Base-by-base conservation (phyloP, 2,797 vertebrate species). In the Chelidonichthys spinosus region DNA sequence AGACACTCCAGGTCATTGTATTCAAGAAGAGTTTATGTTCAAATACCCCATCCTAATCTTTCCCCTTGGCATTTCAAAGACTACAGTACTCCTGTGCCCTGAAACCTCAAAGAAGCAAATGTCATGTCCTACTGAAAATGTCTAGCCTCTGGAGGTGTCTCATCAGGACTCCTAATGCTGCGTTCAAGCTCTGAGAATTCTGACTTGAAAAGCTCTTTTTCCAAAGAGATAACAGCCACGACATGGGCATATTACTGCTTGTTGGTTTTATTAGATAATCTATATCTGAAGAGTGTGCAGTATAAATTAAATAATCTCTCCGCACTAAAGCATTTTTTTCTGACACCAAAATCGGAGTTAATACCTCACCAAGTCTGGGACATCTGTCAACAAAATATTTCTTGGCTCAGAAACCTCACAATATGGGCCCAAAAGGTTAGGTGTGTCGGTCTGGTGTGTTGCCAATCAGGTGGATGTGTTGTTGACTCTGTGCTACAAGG, bases 71-170 rank as follows among this genome's bases (percentile, higher is more conserved):
- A 85, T 89, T 90, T 87, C 71, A 77, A 81, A 88, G 70, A 85
- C 73, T 83, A 77, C 64, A 77, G 80, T 79, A 66, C 81, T 65
- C 79, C 64, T 79, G 73, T 81, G 78, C 67, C 85, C 40, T 59
- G 60, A 84, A 85, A 82, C 78, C 78, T 82, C 85, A 89, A 88
- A 86, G 81, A 81, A 81, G 83, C 78, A 91, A 91, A 91, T 88
- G 89, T 90, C 85, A 89, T 78, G 85, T 83, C 78, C 82, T 82
- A 79, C 80, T 74, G 76, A 86, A 90, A 90, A 90, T 90, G 88
- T 86, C 88, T 87, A 75, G 65, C 79, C 86, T 59, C 81, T 68
- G 63, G 85, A 86, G 89, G 85, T 25, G 64, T 82, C 68, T 74
- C 84, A 83, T 86, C 85, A 71, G 71, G 69, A 78, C 71, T 85